A percentile compares a stretch with the other conserved stretches of the same genome.
These are phyloP conservation scores for Fistularia tabacaria DNA, from an alignment of 2,797 vertebrate genomes.

Conservation along the genomic window DNA sequence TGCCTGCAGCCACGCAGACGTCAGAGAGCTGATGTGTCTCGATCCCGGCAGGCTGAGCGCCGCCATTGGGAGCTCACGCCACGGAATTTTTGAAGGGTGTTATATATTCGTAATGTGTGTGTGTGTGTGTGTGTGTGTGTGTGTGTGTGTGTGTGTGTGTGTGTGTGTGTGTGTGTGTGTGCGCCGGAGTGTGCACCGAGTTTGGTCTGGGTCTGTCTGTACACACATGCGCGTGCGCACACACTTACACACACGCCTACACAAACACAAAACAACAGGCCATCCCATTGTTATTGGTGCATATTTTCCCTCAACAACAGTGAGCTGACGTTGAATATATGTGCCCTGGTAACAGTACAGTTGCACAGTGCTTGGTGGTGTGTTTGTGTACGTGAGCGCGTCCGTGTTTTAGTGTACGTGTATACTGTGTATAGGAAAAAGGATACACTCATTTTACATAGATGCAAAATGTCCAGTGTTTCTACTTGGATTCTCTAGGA, in stretches of 20 bases:
- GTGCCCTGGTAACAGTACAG: constrained; percentile 36
- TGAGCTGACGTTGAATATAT: constrained; percentile 40
- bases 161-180: too few relatives aligned
- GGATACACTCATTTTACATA: constrained; percentile 59
- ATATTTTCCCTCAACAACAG: constrained; percentile 40
- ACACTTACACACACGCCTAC: constrained; percentile 9
- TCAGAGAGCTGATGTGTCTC: constrained; percentile 3
- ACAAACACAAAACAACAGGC: constrained; percentile 35
- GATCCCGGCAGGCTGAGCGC: not conserved
- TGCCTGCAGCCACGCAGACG: constrained; percentile 9
- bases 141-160: not conserved
- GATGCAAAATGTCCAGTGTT: constrained; percentile 88
- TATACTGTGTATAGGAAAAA: constrained; percentile 61
- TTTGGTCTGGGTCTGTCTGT: too few relatives aligned
- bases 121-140: not conserved
- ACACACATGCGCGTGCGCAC: not conserved
- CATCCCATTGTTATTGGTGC: constrained; percentile 23
- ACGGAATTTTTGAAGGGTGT: constrained; percentile 29
- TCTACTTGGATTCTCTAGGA: constrained; percentile 84
- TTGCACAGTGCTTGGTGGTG: constrained; percentile 42
- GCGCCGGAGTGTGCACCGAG: too few relatives aligned
- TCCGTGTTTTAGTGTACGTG: constrained; percentile 25
- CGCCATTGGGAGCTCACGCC: not conserved
- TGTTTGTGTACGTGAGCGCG: constrained; percentile 34
- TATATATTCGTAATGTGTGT: constrained; percentile 7